phyloP scores from a whole-genome alignment of 2,113 vertebrate species.

The Chamaetylas fuelleborni region DNA sequence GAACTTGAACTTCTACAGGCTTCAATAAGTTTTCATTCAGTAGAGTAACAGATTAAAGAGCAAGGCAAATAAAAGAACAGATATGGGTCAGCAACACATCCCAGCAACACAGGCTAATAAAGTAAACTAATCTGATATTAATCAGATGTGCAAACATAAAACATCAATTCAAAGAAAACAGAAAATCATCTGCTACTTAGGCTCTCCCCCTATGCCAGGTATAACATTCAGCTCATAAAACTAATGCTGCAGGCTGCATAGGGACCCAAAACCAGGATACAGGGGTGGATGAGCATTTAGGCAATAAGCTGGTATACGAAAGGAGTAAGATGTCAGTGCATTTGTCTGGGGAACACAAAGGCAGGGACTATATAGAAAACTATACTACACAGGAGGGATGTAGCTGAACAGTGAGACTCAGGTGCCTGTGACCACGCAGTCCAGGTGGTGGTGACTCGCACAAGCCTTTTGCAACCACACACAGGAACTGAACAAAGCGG shows the following conservation, averaged over 20 bases:
- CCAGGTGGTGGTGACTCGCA: not conserved
- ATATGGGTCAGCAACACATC: not conserved
- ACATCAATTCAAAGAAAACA: not conserved
- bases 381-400: not conserved
- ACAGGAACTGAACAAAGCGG: not conserved
- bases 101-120: not conserved
- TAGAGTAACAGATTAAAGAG: not conserved
- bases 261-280: not conserved
- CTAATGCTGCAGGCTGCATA: not conserved
- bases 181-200: not conserved
- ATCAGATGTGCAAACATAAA: not conserved
- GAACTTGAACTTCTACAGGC: slow-evolving; percentile 33
- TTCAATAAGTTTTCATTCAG: slow-evolving; percentile 4
- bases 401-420: not conserved
- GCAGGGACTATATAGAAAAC: rapidly evolving
- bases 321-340: not conserved
- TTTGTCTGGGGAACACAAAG: not conserved
- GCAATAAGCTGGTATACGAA: not conserved
- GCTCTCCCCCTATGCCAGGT: not conserved
- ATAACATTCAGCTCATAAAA: not conserved
- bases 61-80: not conserved
- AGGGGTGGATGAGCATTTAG: not conserved
- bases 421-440: not conserved
- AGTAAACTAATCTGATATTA: not conserved
- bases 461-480: not conserved